Evolutionary conservation across 2,797 vertebrate genomes (phyloP), one percentile per base, ranked within the genome.

Genomic region (Sylvilagus floridanus): DNA sequence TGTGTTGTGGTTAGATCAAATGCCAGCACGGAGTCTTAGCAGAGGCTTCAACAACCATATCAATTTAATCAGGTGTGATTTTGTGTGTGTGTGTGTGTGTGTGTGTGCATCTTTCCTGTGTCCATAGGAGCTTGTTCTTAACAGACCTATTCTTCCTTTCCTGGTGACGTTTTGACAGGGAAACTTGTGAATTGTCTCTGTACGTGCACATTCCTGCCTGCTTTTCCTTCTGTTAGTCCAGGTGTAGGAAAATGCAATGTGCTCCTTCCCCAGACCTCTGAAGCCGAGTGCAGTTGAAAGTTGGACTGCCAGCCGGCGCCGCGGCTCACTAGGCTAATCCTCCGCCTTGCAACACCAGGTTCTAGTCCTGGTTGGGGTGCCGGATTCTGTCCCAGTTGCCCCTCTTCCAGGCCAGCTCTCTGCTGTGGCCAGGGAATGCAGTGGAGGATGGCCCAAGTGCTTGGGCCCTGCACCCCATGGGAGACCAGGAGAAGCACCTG

Each of bases 31-130:
- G 95, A 99, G 99, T 88, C 99, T 99, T 57, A 99, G 99, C 96
- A 98, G 99, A 97, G 99, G 99, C 85, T 99, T 99, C 97, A 99
- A 99, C 98, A 99, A 99, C 96, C 99, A 99, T 96, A 99, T 99
- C 98, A 99, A 99, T 92, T 98, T 99, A 88, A 99, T 99, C 98
- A 99, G 99, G 99, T 99, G 98, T 1, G 92, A 89, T 11, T 73
- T 19, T n/a, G n/a, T n/a, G n/a, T n/a, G n/a, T n/a, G n/a, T 35
- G 35, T 35, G 35, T 35, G 35, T 35, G 35, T 35, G 35, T 35
- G 35, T 35, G 35, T 35, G 35, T 52, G 30, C 16, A 17, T 35
- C 50, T 30, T 95, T 93, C 22, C 37, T 87, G 0, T 17, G 37
- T 52, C 28, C 14, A 1, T 2, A 79, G 9, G 52, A 7, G 12